These are phyloP conservation scores for Notothenia coriiceps DNA, from an alignment of 2,113 vertebrate species.

Conservation along the genomic window DNA sequence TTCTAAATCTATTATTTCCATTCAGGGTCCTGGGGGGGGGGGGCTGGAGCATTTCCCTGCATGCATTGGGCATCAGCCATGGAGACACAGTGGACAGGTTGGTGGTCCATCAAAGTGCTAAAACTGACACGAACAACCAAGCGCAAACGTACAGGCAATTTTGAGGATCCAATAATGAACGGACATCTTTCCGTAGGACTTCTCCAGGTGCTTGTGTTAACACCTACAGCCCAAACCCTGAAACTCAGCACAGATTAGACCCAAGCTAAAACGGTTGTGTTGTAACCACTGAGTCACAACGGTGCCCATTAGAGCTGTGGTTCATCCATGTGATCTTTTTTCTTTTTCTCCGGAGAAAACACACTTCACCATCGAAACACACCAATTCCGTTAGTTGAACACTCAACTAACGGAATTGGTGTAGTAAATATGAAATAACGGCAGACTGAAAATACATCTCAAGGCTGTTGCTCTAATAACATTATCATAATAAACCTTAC, in stretches of 20 bases:
- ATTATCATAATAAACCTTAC: neutral
- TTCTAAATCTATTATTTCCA: slow-evolving; percentile 14
- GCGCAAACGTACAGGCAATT: slow-evolving; percentile 16
- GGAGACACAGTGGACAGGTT: neutral
- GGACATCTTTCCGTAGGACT: neutral
- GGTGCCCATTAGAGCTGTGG: neutral
- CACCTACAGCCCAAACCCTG: slow-evolving; percentile 1
- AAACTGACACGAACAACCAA: neutral
- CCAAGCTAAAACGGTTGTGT: neutral
- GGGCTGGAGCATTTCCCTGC: slow-evolving; percentile 13
- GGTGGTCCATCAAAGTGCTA: neutral
- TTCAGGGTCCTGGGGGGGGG: neutral
- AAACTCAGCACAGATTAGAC: neutral
- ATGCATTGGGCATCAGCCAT: slow-evolving; percentile 3
- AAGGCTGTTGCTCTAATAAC: neutral
- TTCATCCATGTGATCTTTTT: neutral
- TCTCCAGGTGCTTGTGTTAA: slow-evolving; percentile 16
- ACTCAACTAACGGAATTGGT: neutral
- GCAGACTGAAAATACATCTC: neutral
- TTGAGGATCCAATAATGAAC: slow-evolving; percentile 1
- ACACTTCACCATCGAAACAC: neutral
- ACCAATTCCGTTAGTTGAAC: neutral
- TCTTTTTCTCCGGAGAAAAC: neutral
- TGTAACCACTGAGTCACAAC: neutral
- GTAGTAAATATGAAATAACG: neutral